Evolutionary conservation across 2,797 vertebrate species (phyloP), one percentile per base, ranked within the genome.

Genomic region (Cyclura pinguis): DNA sequence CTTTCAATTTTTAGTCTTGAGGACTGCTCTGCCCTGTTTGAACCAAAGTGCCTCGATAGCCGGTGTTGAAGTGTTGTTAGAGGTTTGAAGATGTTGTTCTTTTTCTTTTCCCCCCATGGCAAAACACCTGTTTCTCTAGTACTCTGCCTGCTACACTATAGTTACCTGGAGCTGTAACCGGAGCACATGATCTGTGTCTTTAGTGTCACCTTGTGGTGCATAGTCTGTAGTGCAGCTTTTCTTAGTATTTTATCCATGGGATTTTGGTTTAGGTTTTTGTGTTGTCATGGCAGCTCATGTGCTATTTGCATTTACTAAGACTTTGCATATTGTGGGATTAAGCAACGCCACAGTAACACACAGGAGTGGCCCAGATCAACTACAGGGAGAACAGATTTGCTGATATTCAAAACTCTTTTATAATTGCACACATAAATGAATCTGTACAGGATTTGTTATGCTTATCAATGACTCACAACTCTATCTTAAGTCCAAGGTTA

Each of bases 141-240:
- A 14, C 20, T 27, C 20, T 42, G 24, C 47, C 29, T 29, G 8
- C 6, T 69, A 22, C 20, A 32, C 9, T 47, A 20, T 6, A 42
- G 52, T 47, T 12, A 35, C 18, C 77, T n/a, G 24, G n/a, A 80
- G 62, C 50, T 72, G 50, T 50, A 42, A 10, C n/a, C 59, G 47
- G 52, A 62, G 57, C 27, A 69, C 42, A 6, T 6, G n/a, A 20
- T 64, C 42, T 10, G 2, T 8, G 55, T 86, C 59, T 89, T 27
- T 93, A 89, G 57, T 94, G 95, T 93, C 96, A 88, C 89, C 96
- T 94, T 93, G 93, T 91, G 96, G 90, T 90, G 14, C 18, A 80
- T 24, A 0, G 32, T 18, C 6, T 47, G 1, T 73, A 64, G 86
- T 80, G 50, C 38, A 86, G 29, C n/a, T 18, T 32, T 10, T 69